A percentile compares a stretch with the other conserved stretches of the same genome.
Evolutionary conservation across 2,797 vertebrate species (phyloP).

Genomic region (Peromyscus eremicus): DNA sequence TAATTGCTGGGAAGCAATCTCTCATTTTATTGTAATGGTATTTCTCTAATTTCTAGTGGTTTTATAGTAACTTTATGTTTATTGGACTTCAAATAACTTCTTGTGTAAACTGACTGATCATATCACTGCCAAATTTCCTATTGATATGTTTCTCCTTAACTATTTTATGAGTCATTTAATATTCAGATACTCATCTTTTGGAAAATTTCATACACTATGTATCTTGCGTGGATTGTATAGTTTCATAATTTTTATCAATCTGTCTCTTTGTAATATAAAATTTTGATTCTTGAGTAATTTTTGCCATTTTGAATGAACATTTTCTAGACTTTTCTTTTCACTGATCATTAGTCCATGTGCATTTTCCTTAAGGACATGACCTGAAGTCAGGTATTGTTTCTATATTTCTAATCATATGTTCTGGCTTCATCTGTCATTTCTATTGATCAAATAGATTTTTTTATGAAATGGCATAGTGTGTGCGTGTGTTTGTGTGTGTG

Average conservation of each 20-base stretch:
- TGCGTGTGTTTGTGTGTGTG: background rate
- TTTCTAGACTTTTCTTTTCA: background rate
- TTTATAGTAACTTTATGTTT: background rate
- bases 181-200: background rate
- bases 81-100: background rate
- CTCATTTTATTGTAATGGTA: background rate
- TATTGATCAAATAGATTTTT: background rate
- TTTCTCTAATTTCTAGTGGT: slow-evolving; percentile 26
- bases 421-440: background rate
- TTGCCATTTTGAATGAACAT: background rate
- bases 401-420: background rate
- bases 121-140: background rate
- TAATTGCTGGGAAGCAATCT: background rate
- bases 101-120: background rate
- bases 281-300: background rate
- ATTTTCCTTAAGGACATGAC: background rate
- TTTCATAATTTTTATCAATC: background rate
- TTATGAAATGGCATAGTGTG: background rate
- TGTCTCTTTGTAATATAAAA: background rate
- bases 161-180: background rate
- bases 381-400: background rate
- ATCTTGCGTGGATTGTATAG: background rate
- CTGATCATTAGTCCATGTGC: background rate
- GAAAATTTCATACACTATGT: background rate
- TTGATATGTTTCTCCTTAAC: background rate